These are phyloP conservation scores for Nibea albiflora DNA, from an alignment of 2,113 vertebrate genomes.

Conservation along the genomic window DNA sequence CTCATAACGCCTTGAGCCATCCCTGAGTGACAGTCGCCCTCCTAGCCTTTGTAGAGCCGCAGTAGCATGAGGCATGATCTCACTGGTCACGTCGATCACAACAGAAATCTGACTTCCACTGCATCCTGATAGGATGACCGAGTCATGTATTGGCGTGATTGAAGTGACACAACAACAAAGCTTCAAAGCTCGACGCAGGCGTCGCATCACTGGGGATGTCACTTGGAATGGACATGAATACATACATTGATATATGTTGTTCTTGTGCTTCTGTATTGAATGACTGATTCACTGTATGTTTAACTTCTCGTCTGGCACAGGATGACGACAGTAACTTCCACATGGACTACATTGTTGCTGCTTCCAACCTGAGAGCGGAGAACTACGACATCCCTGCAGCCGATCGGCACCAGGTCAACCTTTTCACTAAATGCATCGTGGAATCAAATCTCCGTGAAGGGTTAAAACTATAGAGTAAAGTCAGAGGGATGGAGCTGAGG, in stretches of 20 bases:
- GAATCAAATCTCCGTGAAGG: not conserved
- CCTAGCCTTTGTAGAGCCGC: conserved; percentile 74
- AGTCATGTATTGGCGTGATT: conserved; percentile 37
- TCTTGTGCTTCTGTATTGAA: not conserved
- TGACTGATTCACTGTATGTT: conserved; percentile 12
- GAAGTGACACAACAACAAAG: conserved; percentile 63
- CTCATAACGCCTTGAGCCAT: conserved; percentile 65
- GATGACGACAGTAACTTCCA: conserved; percentile 88
- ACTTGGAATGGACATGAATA: conserved; percentile 5
- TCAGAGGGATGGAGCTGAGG: not conserved
- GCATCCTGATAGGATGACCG: conserved; percentile 59
- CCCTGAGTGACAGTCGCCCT: conserved; percentile 60
- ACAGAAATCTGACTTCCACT: conserved; percentile 63
- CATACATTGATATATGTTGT: not conserved
- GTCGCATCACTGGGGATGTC: conserved; percentile 17
- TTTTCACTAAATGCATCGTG: not conserved
- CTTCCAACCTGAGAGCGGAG: conserved; percentile 89
- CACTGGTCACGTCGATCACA: conserved; percentile 71
- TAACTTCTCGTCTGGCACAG: conserved; percentile 74
- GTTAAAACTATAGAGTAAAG: not conserved
- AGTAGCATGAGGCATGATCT: conserved; percentile 72
- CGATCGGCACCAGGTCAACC: conserved; percentile 80
- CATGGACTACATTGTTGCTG: conserved; percentile 88
- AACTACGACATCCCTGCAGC: conserved; percentile 89
- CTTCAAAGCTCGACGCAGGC: conserved; percentile 35